Conservation (phyloP, 2,113 vertebrate genomes). For the Odocoileus virginianus region DNA sequence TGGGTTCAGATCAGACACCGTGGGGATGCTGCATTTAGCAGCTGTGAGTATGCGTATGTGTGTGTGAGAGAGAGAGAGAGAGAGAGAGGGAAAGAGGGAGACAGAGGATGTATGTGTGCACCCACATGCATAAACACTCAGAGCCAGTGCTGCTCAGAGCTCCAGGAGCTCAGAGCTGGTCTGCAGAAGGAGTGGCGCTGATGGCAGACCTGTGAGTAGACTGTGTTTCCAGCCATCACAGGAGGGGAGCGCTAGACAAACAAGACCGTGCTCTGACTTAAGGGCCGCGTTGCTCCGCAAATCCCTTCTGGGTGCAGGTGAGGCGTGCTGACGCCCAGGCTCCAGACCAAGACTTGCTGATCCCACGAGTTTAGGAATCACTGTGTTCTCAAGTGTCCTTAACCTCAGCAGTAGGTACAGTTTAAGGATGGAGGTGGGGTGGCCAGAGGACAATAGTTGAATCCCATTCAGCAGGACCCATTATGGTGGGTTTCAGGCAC, state of each 20-base stretch:
- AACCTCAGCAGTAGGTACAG: background rate
- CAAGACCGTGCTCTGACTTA: background rate
- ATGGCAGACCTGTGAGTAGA: background rate
- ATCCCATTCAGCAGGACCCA: background rate
- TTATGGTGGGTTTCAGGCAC: background rate
- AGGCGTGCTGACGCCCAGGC: background rate
- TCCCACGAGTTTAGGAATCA: background rate
- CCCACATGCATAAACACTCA: no score
- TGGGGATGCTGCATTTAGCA: background rate
- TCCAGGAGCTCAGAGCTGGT: background rate
- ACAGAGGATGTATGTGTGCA: background rate
- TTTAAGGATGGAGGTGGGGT: background rate
- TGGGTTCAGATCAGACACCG: background rate
- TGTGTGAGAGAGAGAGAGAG: no score
- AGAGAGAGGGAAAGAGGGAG: background rate
- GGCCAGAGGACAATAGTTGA: background rate
- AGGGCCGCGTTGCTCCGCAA: accelerated
- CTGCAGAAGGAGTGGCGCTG: background rate
- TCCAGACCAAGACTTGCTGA: background rate
- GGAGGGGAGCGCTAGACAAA: background rate
- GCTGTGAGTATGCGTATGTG: accelerated
- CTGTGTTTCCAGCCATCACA: background rate
- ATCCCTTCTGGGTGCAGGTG: background rate
- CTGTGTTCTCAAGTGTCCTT: background rate
- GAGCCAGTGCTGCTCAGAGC: background rate